phyloP scores from a whole-genome alignment of 1,140 invertebrate species.

The Chironomus striatipennis region DNA sequence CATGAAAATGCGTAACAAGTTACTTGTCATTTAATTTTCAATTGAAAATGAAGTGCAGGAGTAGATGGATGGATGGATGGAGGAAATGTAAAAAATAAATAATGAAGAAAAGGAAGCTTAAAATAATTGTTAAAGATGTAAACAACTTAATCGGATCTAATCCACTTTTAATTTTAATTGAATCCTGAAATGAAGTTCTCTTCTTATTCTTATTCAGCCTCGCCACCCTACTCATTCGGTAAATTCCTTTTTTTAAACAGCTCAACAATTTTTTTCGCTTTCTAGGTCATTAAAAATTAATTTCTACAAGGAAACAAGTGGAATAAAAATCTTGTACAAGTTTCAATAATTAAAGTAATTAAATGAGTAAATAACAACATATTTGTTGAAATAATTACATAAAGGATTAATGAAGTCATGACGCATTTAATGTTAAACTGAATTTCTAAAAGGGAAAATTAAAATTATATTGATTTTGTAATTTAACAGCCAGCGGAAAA shows the following conservation, averaged over 20 bases:
- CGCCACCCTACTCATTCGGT: no score
- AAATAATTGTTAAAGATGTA: slow-evolving; percentile 15
- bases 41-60: not conserved
- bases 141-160: slow-evolving; percentile 3
- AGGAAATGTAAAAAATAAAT: slow-evolving; percentile 1
- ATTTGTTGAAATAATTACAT: no score
- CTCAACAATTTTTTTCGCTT: not conserved
- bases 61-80: no score
- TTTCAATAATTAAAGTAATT: slow-evolving; percentile 15
- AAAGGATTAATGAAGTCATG: no score
- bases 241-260: no score
- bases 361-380: slow-evolving; percentile 3
- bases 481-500: no score
- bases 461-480: no score
- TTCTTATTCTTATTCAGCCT: no score
- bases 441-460: no score
- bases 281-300: slow-evolving; percentile 9
- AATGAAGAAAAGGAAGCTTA: slow-evolving; percentile 5
- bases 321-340: not conserved
- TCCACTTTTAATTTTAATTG: slow-evolving; percentile 14
- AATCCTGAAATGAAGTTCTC: not conserved
- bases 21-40: slow-evolving; percentile 9
- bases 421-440: no score
- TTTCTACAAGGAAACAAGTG: slow-evolving; percentile 1
- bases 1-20: slow-evolving; percentile 7